Base-by-base conservation (phyloP, 2,888 invertebrate species). In the Polyploca ridens region DNA sequence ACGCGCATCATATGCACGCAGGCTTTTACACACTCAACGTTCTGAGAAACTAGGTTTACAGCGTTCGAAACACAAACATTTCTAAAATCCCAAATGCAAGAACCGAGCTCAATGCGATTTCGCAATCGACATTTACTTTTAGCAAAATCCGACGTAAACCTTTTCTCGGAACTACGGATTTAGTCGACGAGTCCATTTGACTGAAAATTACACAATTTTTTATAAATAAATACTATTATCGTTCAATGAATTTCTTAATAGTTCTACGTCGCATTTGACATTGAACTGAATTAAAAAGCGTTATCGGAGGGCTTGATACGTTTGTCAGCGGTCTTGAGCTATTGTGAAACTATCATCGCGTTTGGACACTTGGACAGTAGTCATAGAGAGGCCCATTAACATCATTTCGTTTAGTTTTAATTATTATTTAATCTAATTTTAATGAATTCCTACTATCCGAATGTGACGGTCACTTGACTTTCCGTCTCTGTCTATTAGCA, bases 21-120 rank as follows among this genome's bases (percentile, higher is more conserved):
- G 65, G 66, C 63, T 66, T 66, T 54, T 61, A 65, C 65, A 62
- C 64, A 63, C 67, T 77, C 70, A 74, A 80, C 73, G 77, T 77
- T 77, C 79, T 70, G 67, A 81, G 86, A 85, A 93, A 89, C 88
- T 91, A 88, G 93, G 93, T 93, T 93, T 92, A 93, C 88, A 86
- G 78, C 91, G 13, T 78, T 83, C 74, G 80, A 83, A 87, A 90
- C 86, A 86, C 89, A 90, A 91, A 91, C 88, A 90, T 87, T 90
- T 85, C 87, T 85, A 83, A 89, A 89, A 87, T 89, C 88, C 85
- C 82, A 86, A 90, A 87, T 81, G 86, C 87, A 82, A 86, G 84
- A 81, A 74, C 74, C 79, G 81, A 79, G 77, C 81, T 78, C 77
- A 79, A 75, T 72, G 73, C 74, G 80, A 76, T 92, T 89, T 90